Conservation (phyloP, 2,888 invertebrate genomes). For the Drosophila multiciliata region DNA sequence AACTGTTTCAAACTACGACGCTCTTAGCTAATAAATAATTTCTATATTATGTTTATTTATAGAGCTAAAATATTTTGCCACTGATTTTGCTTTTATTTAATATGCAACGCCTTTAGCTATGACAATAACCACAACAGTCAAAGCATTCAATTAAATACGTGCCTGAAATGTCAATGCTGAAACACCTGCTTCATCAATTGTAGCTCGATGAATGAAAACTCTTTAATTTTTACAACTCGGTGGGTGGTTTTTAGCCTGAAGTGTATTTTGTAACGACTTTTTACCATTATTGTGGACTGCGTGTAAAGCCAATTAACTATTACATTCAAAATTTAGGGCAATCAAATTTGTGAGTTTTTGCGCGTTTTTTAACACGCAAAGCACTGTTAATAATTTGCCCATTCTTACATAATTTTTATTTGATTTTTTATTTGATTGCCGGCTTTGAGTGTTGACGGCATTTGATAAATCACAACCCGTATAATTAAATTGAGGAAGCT, state of each 20-base stretch:
- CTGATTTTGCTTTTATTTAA: slow-evolving; percentile 37
- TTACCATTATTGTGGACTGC: slow-evolving; percentile 16
- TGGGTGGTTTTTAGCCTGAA: slow-evolving; percentile 46
- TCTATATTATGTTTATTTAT: slow-evolving; percentile 28
- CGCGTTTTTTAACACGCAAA: slow-evolving; percentile 9
- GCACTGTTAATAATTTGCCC: slow-evolving; percentile 36
- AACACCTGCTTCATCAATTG: slow-evolving; percentile 52
- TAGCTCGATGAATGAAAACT: slow-evolving; percentile 43
- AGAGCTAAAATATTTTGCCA: slow-evolving; percentile 30
- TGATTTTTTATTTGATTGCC: slow-evolving; percentile 19
- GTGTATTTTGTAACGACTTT: slow-evolving; percentile 34
- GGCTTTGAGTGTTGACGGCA: slow-evolving; percentile 16
- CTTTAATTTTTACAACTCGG: slow-evolving; percentile 16
- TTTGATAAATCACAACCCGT: slow-evolving; percentile 35
- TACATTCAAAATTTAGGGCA: slow-evolving; percentile 29
- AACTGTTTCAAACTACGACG: slow-evolving; percentile 28
- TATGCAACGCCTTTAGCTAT: slow-evolving; percentile 32
- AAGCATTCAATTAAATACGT: slow-evolving; percentile 56
- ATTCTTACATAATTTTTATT: slow-evolving; percentile 11
- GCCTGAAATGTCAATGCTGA: slow-evolving; percentile 36
- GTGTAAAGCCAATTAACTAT: slow-evolving; percentile 49
- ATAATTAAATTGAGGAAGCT: slow-evolving; percentile 29
- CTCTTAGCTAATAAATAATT: slow-evolving; percentile 3
- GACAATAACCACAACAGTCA: slow-evolving; percentile 41
- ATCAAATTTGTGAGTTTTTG: slow-evolving; percentile 42